These are phyloP conservation scores for Solenopsis fugax DNA, from an alignment of 1,140 invertebrate genomes.

Conservation along the genomic window DNA sequence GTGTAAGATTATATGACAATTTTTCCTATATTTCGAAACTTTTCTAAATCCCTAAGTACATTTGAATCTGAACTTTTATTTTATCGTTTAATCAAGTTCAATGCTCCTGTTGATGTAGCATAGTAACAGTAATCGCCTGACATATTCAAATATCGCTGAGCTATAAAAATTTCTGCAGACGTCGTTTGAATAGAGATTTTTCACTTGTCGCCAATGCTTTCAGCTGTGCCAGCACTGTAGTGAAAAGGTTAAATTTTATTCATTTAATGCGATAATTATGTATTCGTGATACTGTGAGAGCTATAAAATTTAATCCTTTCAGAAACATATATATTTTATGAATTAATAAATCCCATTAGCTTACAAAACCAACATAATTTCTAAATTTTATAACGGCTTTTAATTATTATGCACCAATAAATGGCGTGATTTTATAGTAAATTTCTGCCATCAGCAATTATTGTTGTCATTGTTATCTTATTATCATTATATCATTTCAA, in stretches of 20 bases:
- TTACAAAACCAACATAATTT: not conserved
- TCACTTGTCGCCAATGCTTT: not conserved
- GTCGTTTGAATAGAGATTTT: constrained; percentile 1
- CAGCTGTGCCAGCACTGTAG: not conserved
- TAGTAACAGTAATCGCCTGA: constrained; percentile 36
- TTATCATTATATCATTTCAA: not conserved
- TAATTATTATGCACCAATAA: not conserved
- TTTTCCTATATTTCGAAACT: not conserved
- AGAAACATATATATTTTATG: not conserved
- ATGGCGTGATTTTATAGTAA: not conserved
- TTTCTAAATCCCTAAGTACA: not conserved
- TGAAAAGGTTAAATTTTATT: constrained; percentile 22
- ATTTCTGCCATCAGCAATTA: not conserved
- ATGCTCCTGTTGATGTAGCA: not conserved
- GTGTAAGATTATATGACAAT: not conserved
- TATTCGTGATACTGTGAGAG: not conserved
- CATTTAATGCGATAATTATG: not conserved
- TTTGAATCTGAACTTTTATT: not conserved
- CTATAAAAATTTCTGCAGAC: constrained; percentile 17
- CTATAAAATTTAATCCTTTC: not conserved
- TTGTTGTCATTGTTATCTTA: not conserved
- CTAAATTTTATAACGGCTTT: not conserved
- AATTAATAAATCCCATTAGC: not conserved
- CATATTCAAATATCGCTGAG: constrained; percentile 44
- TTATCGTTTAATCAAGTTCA: constrained; percentile 31